Conservation (phyloP, 2,888 invertebrate genomes). For the Sarcophaga rosellei region DNA sequence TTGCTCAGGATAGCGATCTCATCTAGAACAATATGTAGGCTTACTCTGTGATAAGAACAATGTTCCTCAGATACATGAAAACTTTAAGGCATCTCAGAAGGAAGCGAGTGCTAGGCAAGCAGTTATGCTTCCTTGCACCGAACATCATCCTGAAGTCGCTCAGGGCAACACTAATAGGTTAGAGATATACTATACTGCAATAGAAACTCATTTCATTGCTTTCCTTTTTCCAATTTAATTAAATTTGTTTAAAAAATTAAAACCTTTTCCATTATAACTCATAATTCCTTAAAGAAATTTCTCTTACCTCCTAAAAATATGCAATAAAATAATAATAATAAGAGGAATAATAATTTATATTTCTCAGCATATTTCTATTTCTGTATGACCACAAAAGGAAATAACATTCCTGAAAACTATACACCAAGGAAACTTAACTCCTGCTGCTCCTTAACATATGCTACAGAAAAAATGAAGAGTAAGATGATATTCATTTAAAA, state of each 20-base stretch:
- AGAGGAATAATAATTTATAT: slow-evolving; percentile 31
- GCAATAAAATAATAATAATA: background rate
- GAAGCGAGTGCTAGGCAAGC: no score
- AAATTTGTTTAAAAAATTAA: background rate
- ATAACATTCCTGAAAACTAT: slow-evolving; percentile 57
- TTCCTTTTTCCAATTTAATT: background rate
- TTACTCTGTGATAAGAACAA: no score
- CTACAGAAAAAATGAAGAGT: background rate
- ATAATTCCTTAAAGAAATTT: background rate
- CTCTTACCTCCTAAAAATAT: background rate
- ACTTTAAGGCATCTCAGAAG: no score
- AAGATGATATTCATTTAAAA: slow-evolving; percentile 16
- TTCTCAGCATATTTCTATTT: slow-evolving; percentile 55
- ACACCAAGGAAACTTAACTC: slow-evolving; percentile 43
- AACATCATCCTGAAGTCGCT: no score
- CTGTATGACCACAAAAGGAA: slow-evolving; percentile 61
- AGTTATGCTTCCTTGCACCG: no score
- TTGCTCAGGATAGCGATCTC: no score
- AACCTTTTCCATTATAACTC: background rate
- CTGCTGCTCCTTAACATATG: slow-evolving; percentile 32
- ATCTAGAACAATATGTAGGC: no score
- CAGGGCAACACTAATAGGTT: no score
- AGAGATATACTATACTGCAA: no score
- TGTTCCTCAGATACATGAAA: no score
- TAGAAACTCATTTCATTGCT: background rate